These are phyloP conservation scores for Littorina saxatilis DNA, from an alignment of 1,140 invertebrate species.

Conservation along the genomic window DNA sequence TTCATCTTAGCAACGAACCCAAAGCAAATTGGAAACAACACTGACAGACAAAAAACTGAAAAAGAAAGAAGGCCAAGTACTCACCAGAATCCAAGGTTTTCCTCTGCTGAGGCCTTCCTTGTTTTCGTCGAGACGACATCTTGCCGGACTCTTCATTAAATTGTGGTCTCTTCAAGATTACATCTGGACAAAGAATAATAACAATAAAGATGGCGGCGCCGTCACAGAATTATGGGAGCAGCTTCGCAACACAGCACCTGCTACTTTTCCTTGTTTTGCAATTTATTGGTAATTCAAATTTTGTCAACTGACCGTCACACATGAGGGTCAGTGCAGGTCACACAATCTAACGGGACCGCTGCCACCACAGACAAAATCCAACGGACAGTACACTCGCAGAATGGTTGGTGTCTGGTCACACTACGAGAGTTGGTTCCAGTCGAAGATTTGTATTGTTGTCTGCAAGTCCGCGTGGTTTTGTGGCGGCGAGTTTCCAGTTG, in stretches of 20 bases:
- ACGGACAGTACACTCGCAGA: slow-evolving; percentile 19
- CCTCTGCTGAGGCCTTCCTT: slow-evolving; percentile 71
- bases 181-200: slow-evolving; percentile 71
- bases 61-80: slow-evolving; percentile 45
- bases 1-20: slow-evolving; percentile 7
- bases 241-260: slow-evolving; percentile 20
- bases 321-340: slow-evolving; percentile 46
- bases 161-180: slow-evolving; percentile 56
- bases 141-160: slow-evolving; percentile 65
- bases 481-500: too few relatives aligned
- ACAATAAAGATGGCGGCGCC: slow-evolving; percentile 71
- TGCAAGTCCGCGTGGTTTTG: not conserved
- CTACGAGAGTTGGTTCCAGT: slow-evolving; percentile 24
- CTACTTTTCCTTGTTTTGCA: slow-evolving; percentile 24
- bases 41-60: not conserved
- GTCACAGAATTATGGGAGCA: slow-evolving; percentile 54
- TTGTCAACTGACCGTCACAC: not conserved
- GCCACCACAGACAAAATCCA: not conserved
- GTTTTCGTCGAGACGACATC: slow-evolving; percentile 73
- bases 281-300: slow-evolving; percentile 20
- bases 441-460: not conserved
- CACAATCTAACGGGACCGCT: not conserved
- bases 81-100: slow-evolving; percentile 69
- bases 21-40: not conserved
- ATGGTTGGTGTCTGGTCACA: slow-evolving; percentile 24